A percentile compares a stretch with the other conserved stretches of the same genome.
Evolutionary conservation across 2,797 vertebrate genomes (phyloP).

Genomic region (Rhynchotus rufescens): DNA sequence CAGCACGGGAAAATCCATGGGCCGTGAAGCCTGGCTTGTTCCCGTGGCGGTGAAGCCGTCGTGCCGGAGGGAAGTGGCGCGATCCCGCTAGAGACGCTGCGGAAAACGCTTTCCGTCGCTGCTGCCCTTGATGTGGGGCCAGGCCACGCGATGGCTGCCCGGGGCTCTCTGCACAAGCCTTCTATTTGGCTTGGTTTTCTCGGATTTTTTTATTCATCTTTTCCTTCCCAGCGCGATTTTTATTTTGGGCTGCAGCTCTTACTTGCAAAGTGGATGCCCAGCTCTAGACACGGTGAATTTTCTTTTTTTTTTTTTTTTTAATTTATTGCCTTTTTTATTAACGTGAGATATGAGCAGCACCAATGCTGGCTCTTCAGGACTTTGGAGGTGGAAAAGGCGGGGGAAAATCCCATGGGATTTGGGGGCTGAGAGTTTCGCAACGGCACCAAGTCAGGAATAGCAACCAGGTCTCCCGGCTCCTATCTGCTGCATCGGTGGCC

Average conservation of each 20-base stretch:
- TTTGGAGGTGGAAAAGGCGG: background rate
- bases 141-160: background rate
- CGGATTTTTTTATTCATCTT: background rate
- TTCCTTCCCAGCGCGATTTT: no score
- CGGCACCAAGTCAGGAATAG: slow-evolving; percentile 52
- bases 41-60: background rate
- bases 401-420: background rate
- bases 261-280: background rate
- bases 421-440: slow-evolving; percentile 42
- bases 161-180: fast-evolving
- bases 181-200: background rate
- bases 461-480: slow-evolving; percentile 39
- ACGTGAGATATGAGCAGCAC: background rate
- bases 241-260: background rate
- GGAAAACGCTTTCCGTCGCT: slow-evolving; percentile 43
- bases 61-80: background rate
- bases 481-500: slow-evolving; percentile 4
- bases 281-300: background rate
- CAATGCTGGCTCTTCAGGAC: background rate
- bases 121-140: slow-evolving; percentile 57
- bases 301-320: no score
- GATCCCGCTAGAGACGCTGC: slow-evolving; percentile 32
- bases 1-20: fast-evolving
- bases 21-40: slow-evolving; percentile 50
- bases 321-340: background rate